Evolutionary conservation across 2,888 invertebrate species (phyloP).

Genomic region (Drosophila colorata): DNA sequence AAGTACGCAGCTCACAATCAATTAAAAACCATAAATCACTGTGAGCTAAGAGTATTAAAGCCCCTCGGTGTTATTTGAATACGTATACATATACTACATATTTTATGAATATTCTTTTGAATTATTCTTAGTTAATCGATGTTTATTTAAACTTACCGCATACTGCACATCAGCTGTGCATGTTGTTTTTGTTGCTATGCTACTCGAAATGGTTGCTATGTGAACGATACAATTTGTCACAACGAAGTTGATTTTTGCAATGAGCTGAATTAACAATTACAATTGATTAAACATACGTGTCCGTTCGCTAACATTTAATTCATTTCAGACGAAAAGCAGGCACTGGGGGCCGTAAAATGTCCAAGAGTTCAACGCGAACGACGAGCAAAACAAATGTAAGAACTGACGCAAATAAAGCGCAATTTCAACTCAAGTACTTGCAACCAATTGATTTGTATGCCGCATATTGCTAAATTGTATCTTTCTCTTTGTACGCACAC

Average conservation of each 20-base stretch:
- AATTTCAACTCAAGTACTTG: conserved; percentile 20
- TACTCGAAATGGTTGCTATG: conserved; percentile 51
- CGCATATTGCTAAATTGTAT: conserved; percentile 14
- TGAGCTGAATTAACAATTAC: conserved; percentile 48
- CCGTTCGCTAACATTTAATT: conserved; percentile 14
- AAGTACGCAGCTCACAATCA: conserved; percentile 35
- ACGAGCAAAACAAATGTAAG: conserved; percentile 60
- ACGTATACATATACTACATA: neutral
- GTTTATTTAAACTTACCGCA: conserved; percentile 11
- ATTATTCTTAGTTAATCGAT: neutral
- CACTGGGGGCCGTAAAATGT: conserved; percentile 46
- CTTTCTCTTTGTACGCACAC: conserved; percentile 19
- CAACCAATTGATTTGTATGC: conserved; percentile 29
- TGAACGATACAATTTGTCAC: conserved; percentile 57
- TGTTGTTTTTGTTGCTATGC: conserved; percentile 64
- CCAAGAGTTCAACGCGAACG: conserved; percentile 52
- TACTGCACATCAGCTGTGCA: conserved; percentile 56
- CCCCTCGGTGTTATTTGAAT: neutral
- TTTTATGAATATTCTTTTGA: neutral
- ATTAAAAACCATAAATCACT: neutral
- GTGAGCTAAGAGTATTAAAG: neutral
- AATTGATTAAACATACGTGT: conserved; percentile 67
- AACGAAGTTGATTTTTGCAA: conserved; percentile 47
- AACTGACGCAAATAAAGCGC: conserved; percentile 7
- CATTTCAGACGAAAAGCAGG: neutral